A percentile compares a stretch with the other conserved stretches of the same genome.
These are phyloP conservation scores for Diuraphis noxia DNA, from an alignment of 1,140 invertebrate species.

Conservation along the genomic window DNA sequence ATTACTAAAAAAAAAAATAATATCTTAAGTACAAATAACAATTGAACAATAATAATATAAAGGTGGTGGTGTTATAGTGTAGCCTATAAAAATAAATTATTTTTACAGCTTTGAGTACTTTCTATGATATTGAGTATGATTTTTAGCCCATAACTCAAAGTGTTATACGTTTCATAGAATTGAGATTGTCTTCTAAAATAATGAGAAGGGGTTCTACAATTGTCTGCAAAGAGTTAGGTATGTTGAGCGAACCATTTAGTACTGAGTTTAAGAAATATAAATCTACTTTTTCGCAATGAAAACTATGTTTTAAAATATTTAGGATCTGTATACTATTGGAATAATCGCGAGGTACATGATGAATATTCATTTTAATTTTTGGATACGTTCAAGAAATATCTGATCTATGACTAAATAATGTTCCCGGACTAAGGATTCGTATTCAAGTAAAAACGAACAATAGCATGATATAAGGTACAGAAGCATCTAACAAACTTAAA, in stretches of 20 bases:
- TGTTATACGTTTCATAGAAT: not conserved
- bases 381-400: not conserved
- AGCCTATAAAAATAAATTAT: too few relatives aligned
- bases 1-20: not conserved
- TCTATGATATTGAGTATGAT: too few relatives aligned
- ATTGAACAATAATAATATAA: too few relatives aligned
- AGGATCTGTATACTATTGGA: not conserved
- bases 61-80: too few relatives aligned
- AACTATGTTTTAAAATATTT: not conserved
- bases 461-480: not conserved
- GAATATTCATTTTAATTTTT: not conserved
- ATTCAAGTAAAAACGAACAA: not conserved
- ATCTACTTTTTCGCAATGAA: not conserved
- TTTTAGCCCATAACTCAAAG: too few relatives aligned
- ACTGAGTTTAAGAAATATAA: not conserved
- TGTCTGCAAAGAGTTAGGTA: not conserved
- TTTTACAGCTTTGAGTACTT: too few relatives aligned
- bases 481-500: not conserved
- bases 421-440: not conserved
- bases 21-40: too few relatives aligned
- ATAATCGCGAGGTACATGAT: not conserved
- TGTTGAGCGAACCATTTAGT: not conserved
- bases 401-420: not conserved
- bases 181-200: not conserved
- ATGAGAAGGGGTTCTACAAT: not conserved